Evolutionary conservation across 1,140 invertebrate species (phyloP).

Genomic region (Archegozetes longisetosus): DNA sequence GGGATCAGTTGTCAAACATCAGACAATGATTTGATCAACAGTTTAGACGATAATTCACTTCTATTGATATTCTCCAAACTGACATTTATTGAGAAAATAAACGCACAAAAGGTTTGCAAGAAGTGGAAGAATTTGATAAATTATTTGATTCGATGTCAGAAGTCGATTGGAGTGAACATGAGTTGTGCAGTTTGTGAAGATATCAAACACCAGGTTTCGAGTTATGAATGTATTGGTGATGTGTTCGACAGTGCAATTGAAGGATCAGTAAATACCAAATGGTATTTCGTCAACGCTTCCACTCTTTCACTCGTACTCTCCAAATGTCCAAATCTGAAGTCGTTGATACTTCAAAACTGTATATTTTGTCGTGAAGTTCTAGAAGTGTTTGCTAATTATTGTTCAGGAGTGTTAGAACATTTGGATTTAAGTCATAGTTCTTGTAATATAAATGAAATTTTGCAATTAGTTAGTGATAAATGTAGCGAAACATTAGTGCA

Average conservation of each 20-base stretch:
- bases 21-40: not conserved
- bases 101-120: not conserved
- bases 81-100: not conserved
- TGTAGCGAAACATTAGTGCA: not conserved
- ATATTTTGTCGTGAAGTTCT: not conserved
- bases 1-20: not conserved
- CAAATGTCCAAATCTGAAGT: not conserved
- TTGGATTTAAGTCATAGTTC: not conserved
- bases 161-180: not conserved
- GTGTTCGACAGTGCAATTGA: not conserved
- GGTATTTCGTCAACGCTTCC: not conserved
- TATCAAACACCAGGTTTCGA: not conserved
- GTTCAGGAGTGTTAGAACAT: not conserved
- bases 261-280: not conserved
- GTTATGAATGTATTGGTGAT: not conserved
- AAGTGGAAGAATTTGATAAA: not conserved
- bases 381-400: not conserved
- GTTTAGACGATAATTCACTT: not conserved
- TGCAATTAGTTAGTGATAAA: not conserved
- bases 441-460: not conserved
- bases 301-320: not conserved
- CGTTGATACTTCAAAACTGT: conserved; percentile 2
- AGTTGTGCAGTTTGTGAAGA: not conserved
- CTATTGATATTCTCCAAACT: not conserved
- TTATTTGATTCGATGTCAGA: not conserved